phyloP scores from a whole-genome alignment of 2,797 vertebrate species.

The Pelochelys cantorii region DNA sequence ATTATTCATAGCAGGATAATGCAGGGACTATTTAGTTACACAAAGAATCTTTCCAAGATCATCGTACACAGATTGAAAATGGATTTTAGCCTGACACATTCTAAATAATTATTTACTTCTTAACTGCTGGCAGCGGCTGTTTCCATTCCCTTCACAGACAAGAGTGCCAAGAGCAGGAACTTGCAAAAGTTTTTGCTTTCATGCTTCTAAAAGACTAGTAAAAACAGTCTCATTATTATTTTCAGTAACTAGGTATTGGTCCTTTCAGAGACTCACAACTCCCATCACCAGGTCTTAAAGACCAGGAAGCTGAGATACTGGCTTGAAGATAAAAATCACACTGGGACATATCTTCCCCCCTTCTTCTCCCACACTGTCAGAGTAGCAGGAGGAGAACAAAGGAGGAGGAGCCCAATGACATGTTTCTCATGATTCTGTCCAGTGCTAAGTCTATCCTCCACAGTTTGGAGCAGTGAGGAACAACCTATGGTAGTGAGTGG shows the following conservation, averaged over 20 bases:
- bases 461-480: no score
- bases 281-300: not conserved
- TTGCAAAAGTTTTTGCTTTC: not conserved
- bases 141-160: not conserved
- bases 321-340: not conserved
- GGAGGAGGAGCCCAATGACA: not conserved
- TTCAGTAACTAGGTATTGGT: accelerated
- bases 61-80: not conserved
- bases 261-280: not conserved
- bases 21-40: not conserved
- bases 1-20: not conserved
- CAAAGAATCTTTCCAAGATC: accelerated
- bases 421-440: not conserved
- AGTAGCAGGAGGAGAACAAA: not conserved
- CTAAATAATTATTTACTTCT: not conserved
- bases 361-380: not conserved
- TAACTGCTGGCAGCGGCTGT: not conserved
- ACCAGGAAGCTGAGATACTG: not conserved
- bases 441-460: not conserved
- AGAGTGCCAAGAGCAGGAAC: not conserved
- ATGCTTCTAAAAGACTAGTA: not conserved
- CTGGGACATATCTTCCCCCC: not conserved
- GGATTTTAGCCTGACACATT: not conserved
- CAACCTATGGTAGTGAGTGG: no score
- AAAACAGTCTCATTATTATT: not conserved